Base-by-base conservation (phyloP, 2,888 invertebrate genomes). In the Calliscelio sp. region DNA sequence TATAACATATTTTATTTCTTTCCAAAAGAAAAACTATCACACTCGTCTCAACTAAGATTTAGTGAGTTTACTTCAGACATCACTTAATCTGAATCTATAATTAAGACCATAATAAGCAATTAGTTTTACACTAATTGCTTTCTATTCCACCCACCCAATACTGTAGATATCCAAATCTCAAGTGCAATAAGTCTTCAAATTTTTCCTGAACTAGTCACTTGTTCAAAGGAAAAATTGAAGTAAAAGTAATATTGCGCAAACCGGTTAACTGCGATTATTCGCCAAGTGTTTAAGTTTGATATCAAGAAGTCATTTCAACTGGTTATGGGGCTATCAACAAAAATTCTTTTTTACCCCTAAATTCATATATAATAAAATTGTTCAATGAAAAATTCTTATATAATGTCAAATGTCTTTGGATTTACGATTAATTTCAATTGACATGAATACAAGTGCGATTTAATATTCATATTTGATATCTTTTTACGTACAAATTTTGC, bases 231-330 rank as follows among this genome's bases (percentile, higher is more conserved):
- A 71, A 57, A 71, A 46, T 57, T 28, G 1, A 55, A 71, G 71
- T 74, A 74, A 63, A 74, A 74, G 63, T 63, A 61, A 2, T 46
- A 61, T 49, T 73, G 22, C 57, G 44, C 14, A 61, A 73, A 73
- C 71, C 71, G 71, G 70, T 70, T 70, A 25, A 70, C 1, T 25
- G 16, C 44, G 55, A 70, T 25, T 53, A 68, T 3, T 44, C 44
- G 51, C 11, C 6, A 22, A 51, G 35, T 35, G 28, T 41, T 51
- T 51, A 66, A 46, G 51, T 65, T 66, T 51, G 66, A 32, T 51
- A 66, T 65, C 46, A 20, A 32, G 35, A 66, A 66, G 51, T 66
- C 35, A 51, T 14, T 22, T 10, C 22, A 46, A 51, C 51, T 51
- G 51, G 66, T 49, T 35, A n/a, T n/a, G n/a, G 51, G 22, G 0